These are phyloP conservation scores for Cyclargus thomasi DNA, from an alignment of 1,140 invertebrate species.

Conservation along the genomic window DNA sequence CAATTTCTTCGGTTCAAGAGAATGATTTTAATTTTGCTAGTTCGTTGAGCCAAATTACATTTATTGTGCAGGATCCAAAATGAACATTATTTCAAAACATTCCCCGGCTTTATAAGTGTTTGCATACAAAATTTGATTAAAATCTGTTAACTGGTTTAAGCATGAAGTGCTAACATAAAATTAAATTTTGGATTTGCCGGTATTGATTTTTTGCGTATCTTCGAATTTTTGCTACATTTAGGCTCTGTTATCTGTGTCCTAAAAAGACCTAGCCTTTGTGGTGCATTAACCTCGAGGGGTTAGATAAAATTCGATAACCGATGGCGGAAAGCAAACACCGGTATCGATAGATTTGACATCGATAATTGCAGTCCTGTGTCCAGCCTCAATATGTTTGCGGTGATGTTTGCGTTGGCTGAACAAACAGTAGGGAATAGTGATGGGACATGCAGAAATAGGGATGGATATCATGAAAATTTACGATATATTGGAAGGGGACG, in stretches of 20 bases:
- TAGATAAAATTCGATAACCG: slow-evolving; percentile 34
- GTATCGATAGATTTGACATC: slow-evolving; percentile 32
- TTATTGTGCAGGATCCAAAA: too few relatives aligned
- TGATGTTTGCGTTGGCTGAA: slow-evolving; percentile 15
- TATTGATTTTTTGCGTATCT: background rate
- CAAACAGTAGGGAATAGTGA: background rate
- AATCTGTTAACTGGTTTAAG: too few relatives aligned
- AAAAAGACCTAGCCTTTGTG: background rate
- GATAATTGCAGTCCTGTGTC: slow-evolving; percentile 19
- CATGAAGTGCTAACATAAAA: too few relatives aligned
- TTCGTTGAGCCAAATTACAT: too few relatives aligned
- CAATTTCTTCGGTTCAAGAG: too few relatives aligned
- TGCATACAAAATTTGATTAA: too few relatives aligned
- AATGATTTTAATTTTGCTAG: too few relatives aligned
- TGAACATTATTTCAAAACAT: too few relatives aligned
- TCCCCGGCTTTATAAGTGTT: too few relatives aligned
- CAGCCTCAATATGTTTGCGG: slow-evolving; percentile 24
- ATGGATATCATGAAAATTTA: background rate
- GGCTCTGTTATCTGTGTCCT: background rate
- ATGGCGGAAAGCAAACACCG: slow-evolving; percentile 23
- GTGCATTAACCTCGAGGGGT: slow-evolving; percentile 14
- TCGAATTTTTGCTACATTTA: background rate
- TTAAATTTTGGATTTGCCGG: too few relatives aligned
- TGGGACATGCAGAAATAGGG: background rate
- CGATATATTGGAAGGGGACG: too few relatives aligned